Percentiles rank a stretch among this genome's conserved stretches.
phyloP scores from a whole-genome alignment of 2,113 vertebrate genomes.

The Pampusana beccarii region DNA sequence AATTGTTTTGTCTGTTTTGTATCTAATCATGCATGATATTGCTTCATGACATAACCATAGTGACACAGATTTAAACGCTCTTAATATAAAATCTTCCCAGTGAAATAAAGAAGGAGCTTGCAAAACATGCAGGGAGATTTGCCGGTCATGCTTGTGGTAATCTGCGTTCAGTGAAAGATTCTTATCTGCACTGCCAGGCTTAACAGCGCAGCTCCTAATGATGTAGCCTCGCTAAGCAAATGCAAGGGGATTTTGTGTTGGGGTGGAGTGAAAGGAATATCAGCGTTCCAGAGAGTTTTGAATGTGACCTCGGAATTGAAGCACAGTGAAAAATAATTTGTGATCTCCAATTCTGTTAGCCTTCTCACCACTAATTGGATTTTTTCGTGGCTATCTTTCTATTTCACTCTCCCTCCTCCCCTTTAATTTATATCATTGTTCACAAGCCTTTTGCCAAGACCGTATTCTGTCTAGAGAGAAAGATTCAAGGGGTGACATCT shows the following conservation, averaged over 20 bases:
- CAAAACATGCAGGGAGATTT: constrained; percentile 47
- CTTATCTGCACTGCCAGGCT: constrained; percentile 35
- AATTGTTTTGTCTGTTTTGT: constrained; percentile 32
- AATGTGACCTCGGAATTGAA: constrained; percentile 1
- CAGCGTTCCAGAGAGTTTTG: background rate
- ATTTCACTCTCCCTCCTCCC: background rate
- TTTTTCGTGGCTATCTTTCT: constrained; percentile 42
- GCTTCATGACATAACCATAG: constrained; percentile 56
- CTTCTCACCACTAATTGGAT: constrained; percentile 13
- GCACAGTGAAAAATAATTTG: background rate
- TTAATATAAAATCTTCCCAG: constrained; percentile 45
- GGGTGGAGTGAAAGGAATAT: background rate
- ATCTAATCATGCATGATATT: constrained; percentile 55
- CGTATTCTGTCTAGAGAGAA: background rate
- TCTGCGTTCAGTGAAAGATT: constrained; percentile 47
- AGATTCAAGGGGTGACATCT: background rate
- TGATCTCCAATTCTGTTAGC: constrained; percentile 45
- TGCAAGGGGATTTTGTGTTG: constrained; percentile 9
- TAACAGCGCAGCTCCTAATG: constrained; percentile 30
- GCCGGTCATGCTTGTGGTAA: constrained; percentile 37
- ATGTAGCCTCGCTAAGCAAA: constrained; percentile 15
- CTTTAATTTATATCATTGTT: constrained; percentile 4
- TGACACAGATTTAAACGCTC: constrained; percentile 53
- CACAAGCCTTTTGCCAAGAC: constrained; percentile 1
- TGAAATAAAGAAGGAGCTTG: constrained; percentile 35